phyloP scores from a whole-genome alignment of 2,888 invertebrate species.

The Acronicta alni region DNA sequence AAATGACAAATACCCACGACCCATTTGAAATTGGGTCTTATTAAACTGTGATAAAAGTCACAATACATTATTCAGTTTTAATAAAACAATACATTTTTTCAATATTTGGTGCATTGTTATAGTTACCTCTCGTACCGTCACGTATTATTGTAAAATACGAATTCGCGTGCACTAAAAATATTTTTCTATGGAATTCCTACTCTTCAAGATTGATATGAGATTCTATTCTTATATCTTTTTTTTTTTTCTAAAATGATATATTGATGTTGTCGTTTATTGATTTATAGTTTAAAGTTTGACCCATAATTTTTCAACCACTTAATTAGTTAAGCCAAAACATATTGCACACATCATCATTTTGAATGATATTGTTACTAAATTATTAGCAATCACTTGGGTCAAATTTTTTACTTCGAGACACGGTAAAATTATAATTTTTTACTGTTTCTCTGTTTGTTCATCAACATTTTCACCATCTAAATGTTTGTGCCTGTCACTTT shows the following conservation, averaged over 20 bases:
- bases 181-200: slow-evolving; percentile 25
- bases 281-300: slow-evolving; percentile 37
- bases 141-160: slow-evolving; percentile 9
- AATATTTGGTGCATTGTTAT: too few relatives aligned
- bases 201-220: slow-evolving; percentile 26
- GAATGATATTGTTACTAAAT: neutral
- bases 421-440: slow-evolving; percentile 63
- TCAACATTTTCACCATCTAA: slow-evolving; percentile 74
- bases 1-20: too few relatives aligned
- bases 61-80: too few relatives aligned
- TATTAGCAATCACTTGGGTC: slow-evolving; percentile 16
- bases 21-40: too few relatives aligned
- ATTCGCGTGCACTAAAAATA: slow-evolving; percentile 40
- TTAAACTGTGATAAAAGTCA: too few relatives aligned
- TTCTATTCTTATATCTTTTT: slow-evolving; percentile 17
- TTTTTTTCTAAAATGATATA: slow-evolving; percentile 25
- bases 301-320: slow-evolving; percentile 5
- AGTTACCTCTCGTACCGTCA: slow-evolving; percentile 2
- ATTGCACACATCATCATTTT: neutral
- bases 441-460: slow-evolving; percentile 62
- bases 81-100: too few relatives aligned
- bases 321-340: neutral
- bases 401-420: slow-evolving; percentile 46
- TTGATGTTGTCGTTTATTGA: slow-evolving; percentile 48
- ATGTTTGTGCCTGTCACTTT: slow-evolving; percentile 76